Base-by-base conservation (phyloP, 2,888 invertebrate genomes). In the Chrysolina haemoptera region DNA sequence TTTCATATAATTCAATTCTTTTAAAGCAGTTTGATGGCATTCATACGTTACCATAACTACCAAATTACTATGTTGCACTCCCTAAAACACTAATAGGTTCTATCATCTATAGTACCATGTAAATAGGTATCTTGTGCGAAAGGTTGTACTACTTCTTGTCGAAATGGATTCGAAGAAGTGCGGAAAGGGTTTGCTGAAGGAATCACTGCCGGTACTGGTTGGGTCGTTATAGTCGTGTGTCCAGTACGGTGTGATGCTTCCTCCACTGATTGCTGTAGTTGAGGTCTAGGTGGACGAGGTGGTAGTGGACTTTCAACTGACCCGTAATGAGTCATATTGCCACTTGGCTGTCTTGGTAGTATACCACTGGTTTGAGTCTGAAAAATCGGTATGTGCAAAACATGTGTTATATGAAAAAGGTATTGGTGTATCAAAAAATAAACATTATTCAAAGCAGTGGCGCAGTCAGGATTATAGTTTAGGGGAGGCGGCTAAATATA, bases 71-170 rank as follows among this genome's bases (percentile, higher is more conserved):
- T 20, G 20, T 48, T 48, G 16, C 40, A 9, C 43, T 20, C 5
- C 22, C 10, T 14, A 48, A 8, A 22, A 11, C 16, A 22, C 64
- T 22, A 89, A 83, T 89, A 90, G 69, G 87, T 86, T 80, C 89
- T 85, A 77, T 89, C 89, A 4, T 89, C 87, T 69, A 89, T 85
- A 40, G 88, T 86, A 75, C 90, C 89, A 78, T 91, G 90, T 87
- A 91, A 86, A 82, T 91, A 91, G 12, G 87, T 79, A 77, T 92
- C 91, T 76, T 91, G 91, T 1, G 93, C 88, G 75, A 91, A 91
- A 1, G 92, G 93, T 84, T 94, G 94, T 9, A 93, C 91, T 8
- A 91, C 90, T 80, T 87, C 87, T 75, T 87, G 86, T 69, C 86
- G 78, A 79, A 88, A 88, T 4, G 88, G 88, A 74, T 88, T 88